These are phyloP conservation scores for Punctoribates punctum DNA, from an alignment of 2,888 invertebrate species.

Conservation along the genomic window DNA sequence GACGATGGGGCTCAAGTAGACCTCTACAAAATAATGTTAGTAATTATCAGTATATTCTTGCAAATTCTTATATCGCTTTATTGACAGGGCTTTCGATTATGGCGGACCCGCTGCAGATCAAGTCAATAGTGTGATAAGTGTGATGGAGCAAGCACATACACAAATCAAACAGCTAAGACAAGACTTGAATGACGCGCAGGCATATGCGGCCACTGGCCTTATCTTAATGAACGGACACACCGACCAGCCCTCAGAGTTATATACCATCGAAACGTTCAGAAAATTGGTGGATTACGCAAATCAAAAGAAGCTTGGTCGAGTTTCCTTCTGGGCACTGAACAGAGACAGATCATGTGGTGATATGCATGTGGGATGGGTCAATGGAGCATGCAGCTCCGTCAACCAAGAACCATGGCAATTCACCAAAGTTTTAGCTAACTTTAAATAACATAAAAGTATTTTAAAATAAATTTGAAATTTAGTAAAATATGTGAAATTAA, in stretches of 20 bases:
- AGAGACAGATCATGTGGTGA: conserved; percentile 34
- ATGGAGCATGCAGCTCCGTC: conserved; percentile 32
- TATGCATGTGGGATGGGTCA: conserved; percentile 16
- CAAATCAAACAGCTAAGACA: conserved; percentile 28
- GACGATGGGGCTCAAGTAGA: conserved; percentile 19
- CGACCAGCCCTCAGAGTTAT: conserved; percentile 39
- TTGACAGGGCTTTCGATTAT: conserved; percentile 40
- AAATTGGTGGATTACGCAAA: conserved; percentile 31
- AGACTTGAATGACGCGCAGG: conserved; percentile 4
- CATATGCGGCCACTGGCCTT: conserved; percentile 32
- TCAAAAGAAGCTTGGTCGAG: conserved; percentile 14
- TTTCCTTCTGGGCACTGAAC: conserved; percentile 39
- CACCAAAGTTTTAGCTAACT: conserved; percentile 15
- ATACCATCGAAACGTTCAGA: conserved; percentile 8
- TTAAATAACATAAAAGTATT: too few species aligned
- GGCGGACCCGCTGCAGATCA: conserved; percentile 8
- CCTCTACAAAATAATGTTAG: conserved; percentile 40
- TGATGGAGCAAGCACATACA: conserved; percentile 33
- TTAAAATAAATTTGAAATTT: too few species aligned
- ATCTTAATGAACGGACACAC: conserved; percentile 43
- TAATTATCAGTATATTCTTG: too few species aligned
- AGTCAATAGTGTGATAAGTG: neutral
- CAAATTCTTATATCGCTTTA: too few species aligned
- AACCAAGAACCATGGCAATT: conserved; percentile 19
- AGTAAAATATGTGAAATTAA: too few species aligned